Evolutionary conservation across 2,113 vertebrate genomes (phyloP), one percentile per base, ranked within the genome.

Genomic region (Notothenia rossii): DNA sequence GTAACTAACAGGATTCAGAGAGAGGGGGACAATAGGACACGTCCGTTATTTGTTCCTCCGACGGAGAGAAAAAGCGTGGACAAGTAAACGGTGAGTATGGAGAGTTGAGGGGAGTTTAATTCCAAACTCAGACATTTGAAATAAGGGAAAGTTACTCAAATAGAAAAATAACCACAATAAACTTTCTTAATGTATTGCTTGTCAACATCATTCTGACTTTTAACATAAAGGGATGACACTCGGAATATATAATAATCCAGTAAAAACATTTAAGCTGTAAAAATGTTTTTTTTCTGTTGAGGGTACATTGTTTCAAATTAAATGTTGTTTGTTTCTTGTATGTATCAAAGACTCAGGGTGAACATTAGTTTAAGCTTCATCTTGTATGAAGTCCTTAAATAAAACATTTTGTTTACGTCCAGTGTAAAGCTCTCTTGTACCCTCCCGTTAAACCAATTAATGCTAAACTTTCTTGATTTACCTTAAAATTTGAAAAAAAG

Each of bases 1-100:
- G 74, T 78, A 84, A 88, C 69, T 83, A 90, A 85, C 65, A 72
- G 82, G 83, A 89, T 82, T 89, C 77, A 59, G 45, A 63, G 48
- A 66, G 78, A 75, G 49, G 69, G 65, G 6, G 49, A 68, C 22
- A 43, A 36, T 3, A 62, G 79, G 67, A 79, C 43, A 8, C 65
- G 54, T 70, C 63, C 46, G 68, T 61, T 71, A 8, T 29, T 36
- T 33, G 53, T 60, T 75, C 53, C 59, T 81, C 0, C 33, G 75
- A 67, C 11, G 29, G 61, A 55, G n/a, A 67, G 50, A 11, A 22
- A 33, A 62, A 43, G 0, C 45, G 40, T 0, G 17, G 58, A 58
- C 50, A 2, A 15, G 25, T 40, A 15, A 17, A 56, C 74, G 3
- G 58, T 1, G 72, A 49, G 36, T 40, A 40, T 40, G 7, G 58